Conservation (phyloP, 92 coral and sea anemone species). For the Parazoanthus atlanticus region DNA sequence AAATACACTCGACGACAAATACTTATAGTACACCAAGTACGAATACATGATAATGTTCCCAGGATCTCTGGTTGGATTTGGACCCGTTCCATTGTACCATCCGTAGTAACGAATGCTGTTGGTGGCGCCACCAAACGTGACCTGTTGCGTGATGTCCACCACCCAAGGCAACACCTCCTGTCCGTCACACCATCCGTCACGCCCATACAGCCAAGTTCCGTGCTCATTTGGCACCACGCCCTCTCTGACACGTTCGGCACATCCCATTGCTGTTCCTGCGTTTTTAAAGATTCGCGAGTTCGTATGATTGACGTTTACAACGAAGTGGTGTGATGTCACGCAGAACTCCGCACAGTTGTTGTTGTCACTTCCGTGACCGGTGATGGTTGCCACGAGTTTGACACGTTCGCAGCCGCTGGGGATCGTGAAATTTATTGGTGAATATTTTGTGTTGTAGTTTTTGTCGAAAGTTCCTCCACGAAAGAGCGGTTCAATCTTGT, state of each 20-base stretch:
- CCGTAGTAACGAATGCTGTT: conserved; percentile 81
- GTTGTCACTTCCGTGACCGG: conserved; percentile 97
- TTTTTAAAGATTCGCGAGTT: conserved; percentile 78
- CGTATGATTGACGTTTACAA: conserved; percentile 60
- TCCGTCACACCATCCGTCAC: conserved; percentile 98
- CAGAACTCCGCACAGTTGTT: conserved; percentile 94
- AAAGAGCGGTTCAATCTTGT: conserved; percentile 70
- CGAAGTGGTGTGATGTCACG: conserved; percentile 93
- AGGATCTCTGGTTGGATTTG: conserved; percentile 87
- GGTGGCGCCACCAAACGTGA: conserved; percentile 46
- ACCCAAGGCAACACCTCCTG: conserved; percentile 97
- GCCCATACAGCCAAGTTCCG: conserved; percentile 90
- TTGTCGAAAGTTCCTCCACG: conserved; percentile 89
- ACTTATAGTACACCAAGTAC: conserved; percentile 73
- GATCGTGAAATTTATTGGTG: conserved; percentile 52
- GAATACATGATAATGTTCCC: conserved; percentile 92
- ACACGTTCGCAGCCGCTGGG: conserved; percentile 71
- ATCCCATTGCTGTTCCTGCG: conserved; percentile 85
- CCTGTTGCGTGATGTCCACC: conserved; percentile 79
- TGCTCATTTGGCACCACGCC: conserved; percentile 80
- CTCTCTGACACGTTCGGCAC: conserved; percentile 71
- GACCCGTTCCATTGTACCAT: conserved; percentile 85
- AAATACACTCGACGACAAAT: no score
- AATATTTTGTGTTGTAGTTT: conserved; percentile 77
- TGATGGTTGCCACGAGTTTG: conserved; percentile 93